Base-by-base conservation (phyloP, 2,888 invertebrate species). In the Apodemia duryi region DNA sequence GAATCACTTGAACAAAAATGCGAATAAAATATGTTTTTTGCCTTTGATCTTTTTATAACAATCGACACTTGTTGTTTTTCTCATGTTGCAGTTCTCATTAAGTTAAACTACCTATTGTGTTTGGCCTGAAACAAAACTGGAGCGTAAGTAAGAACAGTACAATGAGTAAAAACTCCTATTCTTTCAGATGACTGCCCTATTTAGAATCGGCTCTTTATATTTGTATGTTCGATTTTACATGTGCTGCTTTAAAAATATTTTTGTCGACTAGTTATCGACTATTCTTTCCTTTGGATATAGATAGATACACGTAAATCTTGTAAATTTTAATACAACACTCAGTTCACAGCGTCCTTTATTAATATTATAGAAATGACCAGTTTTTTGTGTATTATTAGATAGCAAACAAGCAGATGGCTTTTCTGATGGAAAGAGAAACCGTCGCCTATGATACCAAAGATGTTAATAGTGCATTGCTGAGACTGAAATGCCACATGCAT, bases 41-140 rank as follows among this genome's bases (percentile, higher is more conserved):
- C 13, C 49, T 13, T 49, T n/a, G n/a, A n/a, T 49, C 6, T 49
- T 49, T 49, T 49, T n/a, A 49, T 49, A n/a, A 49, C 6, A 49
- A 49, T n/a, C 49, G n/a, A 49, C n/a, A 11, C 6, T n/a, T n/a
- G 6, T 49, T 49, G n/a, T 3, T 49, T 49, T 49, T 49, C 49
- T n/a, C 49, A 49, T 49, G 49, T 49, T n/a, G 49, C n/a, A n/a
- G 49, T 49, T 49, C 49, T 6, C 49, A 49, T 49, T n/a, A 49
- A 49, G 49, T 49, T 49, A 49, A 49, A 49, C 49, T n/a, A 49
- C 6, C 49, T 3, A 49, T 49, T 49, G 49, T 49, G 49, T 49
- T 49, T 49, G n/a, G 49, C 49, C 49, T 49, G 49, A n/a, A 49
- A 49, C 49, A 49, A 49, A 49, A 49, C 49, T 49, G n/a, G 49